Evolutionary conservation across 2,888 invertebrate genomes (phyloP), one percentile per base, ranked within the genome.

Genomic region (Machimus atricapillus): DNA sequence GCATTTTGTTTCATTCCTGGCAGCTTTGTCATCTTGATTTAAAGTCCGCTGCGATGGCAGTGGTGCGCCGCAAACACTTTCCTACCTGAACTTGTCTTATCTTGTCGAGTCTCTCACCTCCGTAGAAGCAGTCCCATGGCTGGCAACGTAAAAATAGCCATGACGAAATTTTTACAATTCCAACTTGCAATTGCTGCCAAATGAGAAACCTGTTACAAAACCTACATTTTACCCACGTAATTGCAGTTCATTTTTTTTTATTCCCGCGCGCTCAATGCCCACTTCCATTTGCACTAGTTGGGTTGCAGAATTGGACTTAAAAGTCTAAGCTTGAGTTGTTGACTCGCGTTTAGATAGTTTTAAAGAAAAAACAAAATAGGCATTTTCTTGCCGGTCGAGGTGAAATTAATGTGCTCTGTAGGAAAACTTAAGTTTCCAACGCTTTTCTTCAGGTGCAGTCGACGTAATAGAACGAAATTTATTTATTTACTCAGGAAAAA

Each of bases 201-300:
- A 46, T 79, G 52, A 79, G 79, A 46, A 79, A 52, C 79, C 79
- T 79, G 79, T 79, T 79, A 23, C 52, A 79, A 79, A 79, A 79
- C 79, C 52, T 79, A 79, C 52, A 79, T 79, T 79, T 79, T 79
- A 79, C 52, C 79, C 79, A 79, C 79, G 79, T 79, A 79, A 79
- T 79, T 79, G 14, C 31, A 79, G 27, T 79, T 43, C 37, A n/a
- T 79, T 19, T n/a, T 27, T 66, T 66, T 66, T 66, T 66, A 23
- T 27, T 66, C 12, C 27, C 27, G n/a, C 6, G 52, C 52, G 8
- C 52, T 52, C 52, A 52, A 52, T 52, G 52, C 52, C 52, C 52
- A 52, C 27, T 66, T 23, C 66, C 27, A 66, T 66, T 66, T 66
- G 66, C 46, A 78, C 52, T 14, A 27, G 3, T 40, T 76, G n/a